Conservation (phyloP, 2,113 vertebrate genomes). For the Sialia sialis region DNA sequence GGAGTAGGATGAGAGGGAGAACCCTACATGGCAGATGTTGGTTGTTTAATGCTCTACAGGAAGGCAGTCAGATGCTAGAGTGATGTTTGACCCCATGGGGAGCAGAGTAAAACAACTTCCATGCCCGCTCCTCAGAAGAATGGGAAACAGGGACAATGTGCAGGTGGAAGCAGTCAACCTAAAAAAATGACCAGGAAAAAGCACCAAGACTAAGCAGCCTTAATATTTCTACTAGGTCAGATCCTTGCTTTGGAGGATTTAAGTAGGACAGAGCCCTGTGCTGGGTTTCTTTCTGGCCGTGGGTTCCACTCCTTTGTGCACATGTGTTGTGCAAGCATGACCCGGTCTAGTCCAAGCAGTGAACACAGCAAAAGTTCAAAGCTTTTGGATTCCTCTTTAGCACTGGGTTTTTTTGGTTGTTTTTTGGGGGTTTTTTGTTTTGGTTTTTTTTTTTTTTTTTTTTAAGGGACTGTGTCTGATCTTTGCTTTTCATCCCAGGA, state of each 20-base stretch:
- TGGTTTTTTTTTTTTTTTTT: background rate
- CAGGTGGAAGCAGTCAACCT: background rate
- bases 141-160: background rate
- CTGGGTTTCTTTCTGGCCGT: background rate
- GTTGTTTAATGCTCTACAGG: background rate
- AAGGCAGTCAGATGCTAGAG: background rate
- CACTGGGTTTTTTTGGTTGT: background rate
- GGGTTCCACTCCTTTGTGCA: background rate
- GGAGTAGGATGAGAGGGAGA: background rate
- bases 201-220: background rate
- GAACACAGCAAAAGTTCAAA: background rate
- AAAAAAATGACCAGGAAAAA: background rate
- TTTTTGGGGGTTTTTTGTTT: background rate
- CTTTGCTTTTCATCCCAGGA: slow-evolving; percentile 30
- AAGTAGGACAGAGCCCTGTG: background rate
- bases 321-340: background rate
- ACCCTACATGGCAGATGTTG: background rate
- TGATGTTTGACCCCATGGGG: background rate
- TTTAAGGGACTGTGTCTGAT: background rate
- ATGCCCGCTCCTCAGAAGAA: background rate
- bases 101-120: background rate
- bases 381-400: background rate
- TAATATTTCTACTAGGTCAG: background rate
- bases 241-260: background rate
- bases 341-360: background rate